phyloP scores from a whole-genome alignment of 2,888 invertebrate genomes.

The Cryptosula pallasiana region DNA sequence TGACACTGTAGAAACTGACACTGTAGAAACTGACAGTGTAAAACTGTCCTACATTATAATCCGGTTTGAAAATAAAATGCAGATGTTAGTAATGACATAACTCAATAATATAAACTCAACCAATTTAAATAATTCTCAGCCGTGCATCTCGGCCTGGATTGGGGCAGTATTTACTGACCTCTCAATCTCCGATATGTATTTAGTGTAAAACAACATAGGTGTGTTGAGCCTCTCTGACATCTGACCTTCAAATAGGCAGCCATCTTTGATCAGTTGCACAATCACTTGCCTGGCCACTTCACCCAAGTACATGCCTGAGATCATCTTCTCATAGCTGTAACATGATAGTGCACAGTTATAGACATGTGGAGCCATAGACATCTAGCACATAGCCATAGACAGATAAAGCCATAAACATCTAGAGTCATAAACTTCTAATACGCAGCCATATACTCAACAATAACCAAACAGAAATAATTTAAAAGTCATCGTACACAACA shows the following conservation, averaged over 20 bases:
- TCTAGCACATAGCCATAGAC: background rate
- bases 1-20: too few relatives aligned
- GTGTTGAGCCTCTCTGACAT: conserved; percentile 73
- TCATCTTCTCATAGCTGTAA: conserved; percentile 88
- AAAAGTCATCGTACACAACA: too few relatives aligned
- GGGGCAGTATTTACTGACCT: too few relatives aligned
- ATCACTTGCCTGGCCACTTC: conserved; percentile 83
- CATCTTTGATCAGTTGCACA: conserved; percentile 66
- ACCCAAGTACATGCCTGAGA: conserved; percentile 98
- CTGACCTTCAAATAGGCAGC: conserved; percentile 74
- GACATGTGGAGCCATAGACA: too few relatives aligned
- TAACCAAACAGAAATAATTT: background rate
- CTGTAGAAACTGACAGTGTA: too few relatives aligned
- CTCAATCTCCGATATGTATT: conserved; percentile 96
- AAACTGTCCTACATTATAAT: too few relatives aligned
- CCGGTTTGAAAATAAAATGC: too few relatives aligned
- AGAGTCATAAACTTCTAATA: background rate
- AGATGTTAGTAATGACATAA: too few relatives aligned
- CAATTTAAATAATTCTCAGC: too few relatives aligned
- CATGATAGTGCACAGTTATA: too few relatives aligned
- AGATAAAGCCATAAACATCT: background rate
- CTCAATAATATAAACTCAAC: too few relatives aligned
- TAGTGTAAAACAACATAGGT: conserved; percentile 83
- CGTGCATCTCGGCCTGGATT: too few relatives aligned
- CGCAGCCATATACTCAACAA: background rate